These are phyloP conservation scores for Passer domesticus DNA, from an alignment of 2,113 vertebrate species.

Conservation along the genomic window DNA sequence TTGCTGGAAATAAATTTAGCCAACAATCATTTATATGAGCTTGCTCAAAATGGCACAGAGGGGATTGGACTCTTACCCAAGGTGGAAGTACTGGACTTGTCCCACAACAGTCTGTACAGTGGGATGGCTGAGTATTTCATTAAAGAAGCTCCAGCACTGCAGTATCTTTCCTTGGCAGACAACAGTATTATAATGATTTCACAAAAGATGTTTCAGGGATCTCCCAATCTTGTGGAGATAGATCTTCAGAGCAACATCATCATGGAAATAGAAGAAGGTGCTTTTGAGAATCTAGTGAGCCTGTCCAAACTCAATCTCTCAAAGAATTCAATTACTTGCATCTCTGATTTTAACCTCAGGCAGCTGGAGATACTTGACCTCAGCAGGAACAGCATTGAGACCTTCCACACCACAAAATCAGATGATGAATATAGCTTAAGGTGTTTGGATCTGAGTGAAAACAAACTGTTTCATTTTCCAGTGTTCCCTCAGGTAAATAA, in stretches of 20 bases:
- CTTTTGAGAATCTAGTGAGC: constrained; percentile 80
- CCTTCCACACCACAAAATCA: constrained; percentile 76
- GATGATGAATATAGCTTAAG: constrained; percentile 72
- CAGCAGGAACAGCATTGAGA: constrained; percentile 91
- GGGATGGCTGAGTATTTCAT: constrained; percentile 85
- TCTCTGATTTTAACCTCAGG: constrained; percentile 88
- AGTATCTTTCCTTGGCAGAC: constrained; percentile 80
- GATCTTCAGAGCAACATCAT: constrained; percentile 93
- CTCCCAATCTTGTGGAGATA: constrained; percentile 73
- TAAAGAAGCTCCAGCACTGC: constrained; percentile 77
- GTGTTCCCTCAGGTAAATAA: constrained; percentile 79
- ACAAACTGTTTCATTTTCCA: constrained; percentile 86
- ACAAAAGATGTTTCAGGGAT: constrained; percentile 77
- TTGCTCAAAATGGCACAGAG: constrained; percentile 65
- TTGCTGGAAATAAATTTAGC: constrained; percentile 88
- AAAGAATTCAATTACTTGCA: constrained; percentile 93
- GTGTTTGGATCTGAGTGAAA: constrained; percentile 87
- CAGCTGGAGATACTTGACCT: constrained; percentile 85
- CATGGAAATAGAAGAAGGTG: constrained; percentile 91
- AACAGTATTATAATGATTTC: constrained; percentile 90
- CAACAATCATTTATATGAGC: constrained; percentile 78
- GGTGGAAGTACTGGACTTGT: constrained; percentile 85
- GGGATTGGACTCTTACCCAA: constrained; percentile 76
- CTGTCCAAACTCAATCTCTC: constrained; percentile 90
- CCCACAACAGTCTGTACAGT: constrained; percentile 86